Evolutionary conservation across 2,888 invertebrate genomes (phyloP).

Genomic region (Pseudanteris insignis): DNA sequence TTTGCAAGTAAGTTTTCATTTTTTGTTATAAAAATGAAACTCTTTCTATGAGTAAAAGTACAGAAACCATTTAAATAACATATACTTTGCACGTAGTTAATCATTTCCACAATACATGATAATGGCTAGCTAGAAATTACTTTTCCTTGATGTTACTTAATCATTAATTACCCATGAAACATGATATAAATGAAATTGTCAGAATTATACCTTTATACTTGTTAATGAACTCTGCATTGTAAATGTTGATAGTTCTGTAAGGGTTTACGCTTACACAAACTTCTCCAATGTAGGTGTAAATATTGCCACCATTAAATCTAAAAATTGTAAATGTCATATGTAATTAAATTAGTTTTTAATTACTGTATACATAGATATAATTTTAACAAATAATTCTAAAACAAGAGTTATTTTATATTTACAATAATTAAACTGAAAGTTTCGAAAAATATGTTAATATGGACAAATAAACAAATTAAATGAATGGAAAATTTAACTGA

Average conservation of each 20-base stretch:
- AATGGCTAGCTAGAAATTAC: slow-evolving; percentile 4
- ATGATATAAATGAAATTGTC: not conserved
- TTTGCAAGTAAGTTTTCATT: slow-evolving; percentile 1
- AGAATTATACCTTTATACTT: slow-evolving; percentile 80
- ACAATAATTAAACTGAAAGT: not conserved
- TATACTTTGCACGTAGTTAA: slow-evolving; percentile 12
- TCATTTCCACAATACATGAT: slow-evolving; percentile 7
- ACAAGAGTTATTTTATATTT: no score
- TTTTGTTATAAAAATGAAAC: slow-evolving; percentile 34
- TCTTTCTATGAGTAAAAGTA: slow-evolving; percentile 30
- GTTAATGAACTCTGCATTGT: slow-evolving; percentile 84
- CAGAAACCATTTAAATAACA: slow-evolving; percentile 12
- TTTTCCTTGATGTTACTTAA: slow-evolving; percentile 20
- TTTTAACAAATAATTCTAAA: not conserved
- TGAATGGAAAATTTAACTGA: no score
- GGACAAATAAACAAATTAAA: no score
- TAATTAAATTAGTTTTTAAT: not conserved
- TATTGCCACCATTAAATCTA: slow-evolving; percentile 89
- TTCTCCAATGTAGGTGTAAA: slow-evolving; percentile 99
- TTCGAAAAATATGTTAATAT: no score
- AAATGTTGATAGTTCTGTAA: slow-evolving; percentile 91
- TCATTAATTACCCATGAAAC: not conserved
- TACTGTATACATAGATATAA: not conserved
- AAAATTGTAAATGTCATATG: slow-evolving; percentile 40
- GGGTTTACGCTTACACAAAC: slow-evolving; percentile 98